A percentile compares a stretch with the other conserved stretches of the same genome.
These are phyloP conservation scores for Drosophila varians DNA, from an alignment of 1,140 invertebrate genomes.

Conservation along the genomic window DNA sequence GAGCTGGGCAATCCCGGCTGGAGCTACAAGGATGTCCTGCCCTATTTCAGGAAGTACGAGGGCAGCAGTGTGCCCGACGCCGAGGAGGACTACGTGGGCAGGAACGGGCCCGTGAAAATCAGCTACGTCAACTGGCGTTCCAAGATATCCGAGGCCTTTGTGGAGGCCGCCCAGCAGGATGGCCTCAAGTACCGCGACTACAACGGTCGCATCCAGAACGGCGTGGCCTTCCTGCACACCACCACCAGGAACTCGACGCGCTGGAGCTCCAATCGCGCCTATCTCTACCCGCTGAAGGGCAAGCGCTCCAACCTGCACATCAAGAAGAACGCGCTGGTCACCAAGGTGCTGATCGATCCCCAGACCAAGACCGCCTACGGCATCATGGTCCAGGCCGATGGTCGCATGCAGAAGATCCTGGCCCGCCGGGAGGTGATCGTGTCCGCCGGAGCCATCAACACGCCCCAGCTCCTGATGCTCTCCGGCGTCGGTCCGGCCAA, in stretches of 20 bases:
- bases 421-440: constrained; percentile 90
- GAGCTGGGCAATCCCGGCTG: constrained; percentile 91
- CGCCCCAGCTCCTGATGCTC: constrained; percentile 91
- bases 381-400: constrained; percentile 86
- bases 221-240: constrained; percentile 87
- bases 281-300: constrained; percentile 87
- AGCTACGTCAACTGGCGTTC: constrained; percentile 86
- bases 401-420: constrained; percentile 85
- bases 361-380: constrained; percentile 87
- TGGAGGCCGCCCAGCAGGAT: constrained; percentile 87
- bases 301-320: constrained; percentile 88
- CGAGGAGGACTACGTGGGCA: constrained; percentile 85
- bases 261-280: constrained; percentile 90
- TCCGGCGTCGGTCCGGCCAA: constrained; percentile 90
- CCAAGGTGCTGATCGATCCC: constrained; percentile 90
- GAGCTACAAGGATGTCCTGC: constrained; percentile 92
- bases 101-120: constrained; percentile 85
- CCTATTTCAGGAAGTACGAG: constrained; percentile 93
- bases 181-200: constrained; percentile 89
- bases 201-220: constrained; percentile 88
- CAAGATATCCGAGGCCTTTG: constrained; percentile 87
- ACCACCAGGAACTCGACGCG: constrained; percentile 89
- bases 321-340: constrained; percentile 87
- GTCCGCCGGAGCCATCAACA: constrained; percentile 89
- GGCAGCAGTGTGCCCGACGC: constrained; percentile 86